These are phyloP conservation scores for Dryas iulia DNA, from an alignment of 1,140 invertebrate species.

Conservation along the genomic window DNA sequence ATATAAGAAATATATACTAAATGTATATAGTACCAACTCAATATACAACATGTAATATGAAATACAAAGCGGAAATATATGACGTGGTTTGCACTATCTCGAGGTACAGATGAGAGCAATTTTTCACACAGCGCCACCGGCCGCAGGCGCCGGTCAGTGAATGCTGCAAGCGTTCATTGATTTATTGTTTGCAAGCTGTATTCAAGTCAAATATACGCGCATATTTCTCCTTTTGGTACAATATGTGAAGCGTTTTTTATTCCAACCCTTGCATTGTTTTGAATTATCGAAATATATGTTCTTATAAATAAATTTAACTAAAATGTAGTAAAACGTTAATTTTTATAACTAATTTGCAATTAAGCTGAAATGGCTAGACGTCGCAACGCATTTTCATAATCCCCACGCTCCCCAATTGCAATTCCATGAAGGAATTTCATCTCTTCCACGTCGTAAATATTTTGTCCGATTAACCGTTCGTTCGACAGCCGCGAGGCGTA, in stretches of 20 bases:
- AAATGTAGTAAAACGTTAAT: not conserved
- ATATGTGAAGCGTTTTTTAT: not conserved
- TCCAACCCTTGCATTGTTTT: not conserved
- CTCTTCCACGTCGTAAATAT: conserved; percentile 74
- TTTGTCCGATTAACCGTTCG: conserved; percentile 80
- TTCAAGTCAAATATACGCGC: not conserved
- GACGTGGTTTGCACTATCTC: conserved; percentile 12
- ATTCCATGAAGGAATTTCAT: conserved; percentile 67
- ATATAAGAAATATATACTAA: too few relatives aligned
- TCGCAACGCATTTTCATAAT: conserved; percentile 50
- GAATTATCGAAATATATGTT: not conserved
- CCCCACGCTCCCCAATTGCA: conserved; percentile 44
- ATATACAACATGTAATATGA: not conserved
- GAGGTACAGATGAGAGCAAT: conserved; percentile 36
- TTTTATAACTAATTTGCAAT: not conserved
- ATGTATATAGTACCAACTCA: not conserved
- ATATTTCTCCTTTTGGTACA: not conserved
- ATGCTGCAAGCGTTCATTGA: conserved; percentile 30
- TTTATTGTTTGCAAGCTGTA: conserved; percentile 27
- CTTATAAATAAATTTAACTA: not conserved
- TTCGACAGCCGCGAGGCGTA: conserved; percentile 81
- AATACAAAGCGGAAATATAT: not conserved
- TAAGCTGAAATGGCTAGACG: conserved; percentile 21
- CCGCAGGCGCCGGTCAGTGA: conserved; percentile 27
- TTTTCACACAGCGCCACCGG: conserved; percentile 50